These are phyloP conservation scores for Drosophila nasuta DNA, from an alignment of 1,140 invertebrate genomes.

Conservation along the genomic window DNA sequence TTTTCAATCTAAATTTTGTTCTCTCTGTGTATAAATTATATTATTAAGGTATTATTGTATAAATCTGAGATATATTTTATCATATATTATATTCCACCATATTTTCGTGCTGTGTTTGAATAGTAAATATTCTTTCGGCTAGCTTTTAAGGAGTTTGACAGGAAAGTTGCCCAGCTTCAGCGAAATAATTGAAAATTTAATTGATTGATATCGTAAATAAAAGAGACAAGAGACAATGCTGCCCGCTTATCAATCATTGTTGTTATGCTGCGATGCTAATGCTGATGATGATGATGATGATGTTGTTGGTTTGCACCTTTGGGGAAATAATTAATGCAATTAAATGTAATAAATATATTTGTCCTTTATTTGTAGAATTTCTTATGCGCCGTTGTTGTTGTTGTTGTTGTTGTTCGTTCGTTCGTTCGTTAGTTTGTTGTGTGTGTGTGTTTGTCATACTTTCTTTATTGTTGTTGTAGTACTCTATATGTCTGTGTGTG, in stretches of 20 bases:
- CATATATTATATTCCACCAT: too few relatives aligned
- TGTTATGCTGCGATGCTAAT: background rate
- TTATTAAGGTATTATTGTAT: too few relatives aligned
- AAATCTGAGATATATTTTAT: too few relatives aligned
- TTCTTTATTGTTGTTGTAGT: constrained; percentile 35
- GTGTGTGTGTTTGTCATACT: constrained; percentile 19
- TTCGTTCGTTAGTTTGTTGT: constrained; percentile 42
- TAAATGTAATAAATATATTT: constrained; percentile 81
- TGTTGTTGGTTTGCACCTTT: too few relatives aligned
- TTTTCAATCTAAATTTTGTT: too few relatives aligned
- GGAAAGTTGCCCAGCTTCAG: too few relatives aligned
- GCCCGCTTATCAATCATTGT: background rate
- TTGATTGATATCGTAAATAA: too few relatives aligned
- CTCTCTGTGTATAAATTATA: too few relatives aligned
- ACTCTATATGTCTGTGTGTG: constrained; percentile 21
- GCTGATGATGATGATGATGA: background rate
- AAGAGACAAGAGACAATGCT: background rate
- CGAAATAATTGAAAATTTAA: too few relatives aligned
- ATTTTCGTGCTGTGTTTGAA: too few relatives aligned
- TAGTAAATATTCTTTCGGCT: too few relatives aligned
- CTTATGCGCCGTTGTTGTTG: constrained; percentile 34
- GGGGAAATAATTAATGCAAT: constrained; percentile 17
- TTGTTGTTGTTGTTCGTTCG: constrained; percentile 10
- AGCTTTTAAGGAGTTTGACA: too few relatives aligned
- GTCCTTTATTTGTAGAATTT: constrained; percentile 81